Conservation (phyloP, 1,140 invertebrate species). For the Medauroidea extradentata region DNA sequence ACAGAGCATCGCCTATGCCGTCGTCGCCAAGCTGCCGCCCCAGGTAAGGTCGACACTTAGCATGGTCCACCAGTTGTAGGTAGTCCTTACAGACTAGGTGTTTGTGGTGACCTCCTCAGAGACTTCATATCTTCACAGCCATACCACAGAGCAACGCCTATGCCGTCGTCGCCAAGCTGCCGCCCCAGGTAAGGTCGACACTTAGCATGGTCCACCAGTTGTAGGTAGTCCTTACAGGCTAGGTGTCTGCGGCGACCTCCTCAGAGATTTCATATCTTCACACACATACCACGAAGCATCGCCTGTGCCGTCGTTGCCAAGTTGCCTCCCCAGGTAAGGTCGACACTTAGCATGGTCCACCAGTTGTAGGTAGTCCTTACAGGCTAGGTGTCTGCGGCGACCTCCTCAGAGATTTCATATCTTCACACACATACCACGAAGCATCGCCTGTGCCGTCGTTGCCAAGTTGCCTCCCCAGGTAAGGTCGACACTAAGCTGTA, state of each 20-base stretch:
- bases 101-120: conserved; percentile 48
- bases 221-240: no score
- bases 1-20: conserved; percentile 64
- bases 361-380: no score
- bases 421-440: conserved; percentile 65
- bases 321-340: conserved; percentile 52
- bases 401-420: conserved; percentile 50
- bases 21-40: conserved; percentile 53
- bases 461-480: conserved; percentile 57
- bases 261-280: conserved; percentile 56
- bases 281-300: conserved; percentile 64
- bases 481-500: no score
- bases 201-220: no score
- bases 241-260: no score
- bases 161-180: conserved; percentile 56
- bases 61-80: no score
- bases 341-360: no score
- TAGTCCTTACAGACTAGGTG: no score
- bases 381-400: conserved; percentile 49
- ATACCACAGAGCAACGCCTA: conserved; percentile 68
- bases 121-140: conserved; percentile 57
- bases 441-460: conserved; percentile 63
- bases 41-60: no score
- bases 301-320: conserved; percentile 64
- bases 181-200: conserved; percentile 51